phyloP scores from a whole-genome alignment of 2,797 vertebrate genomes.

The Notamacropus eugenii region DNA sequence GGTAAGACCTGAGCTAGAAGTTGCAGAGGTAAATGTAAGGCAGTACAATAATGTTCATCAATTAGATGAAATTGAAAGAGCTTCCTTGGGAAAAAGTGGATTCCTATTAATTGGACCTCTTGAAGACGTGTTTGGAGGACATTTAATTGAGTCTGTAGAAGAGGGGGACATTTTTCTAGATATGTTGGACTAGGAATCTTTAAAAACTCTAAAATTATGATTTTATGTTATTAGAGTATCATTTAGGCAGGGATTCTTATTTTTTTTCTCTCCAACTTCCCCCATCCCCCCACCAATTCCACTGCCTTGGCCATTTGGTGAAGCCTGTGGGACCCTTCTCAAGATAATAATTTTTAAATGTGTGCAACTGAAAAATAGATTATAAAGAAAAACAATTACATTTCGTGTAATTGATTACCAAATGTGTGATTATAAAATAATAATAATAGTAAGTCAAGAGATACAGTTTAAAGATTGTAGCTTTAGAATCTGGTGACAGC shows the following conservation, averaged over 20 bases:
- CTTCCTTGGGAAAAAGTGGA: no score
- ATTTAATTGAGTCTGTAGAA: no score
- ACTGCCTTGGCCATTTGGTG: not conserved
- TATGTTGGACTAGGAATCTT: no score
- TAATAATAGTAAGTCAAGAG: not conserved
- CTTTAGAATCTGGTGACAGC: not conserved
- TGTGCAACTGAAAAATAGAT: not conserved
- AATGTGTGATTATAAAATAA: not conserved
- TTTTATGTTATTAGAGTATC: not conserved
- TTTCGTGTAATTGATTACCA: not conserved
- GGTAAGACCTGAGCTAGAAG: no score
- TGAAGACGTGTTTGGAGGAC: no score
- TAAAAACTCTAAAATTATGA: not conserved
- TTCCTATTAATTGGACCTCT: no score
- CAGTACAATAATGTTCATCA: no score
- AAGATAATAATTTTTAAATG: not conserved
- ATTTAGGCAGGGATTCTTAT: not conserved
- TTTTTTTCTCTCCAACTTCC: not conserved
- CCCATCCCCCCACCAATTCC: no score
- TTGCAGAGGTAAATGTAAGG: no score
- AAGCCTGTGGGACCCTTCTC: not conserved
- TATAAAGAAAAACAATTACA: not conserved
- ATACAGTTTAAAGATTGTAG: not conserved
- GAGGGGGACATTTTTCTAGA: no score
- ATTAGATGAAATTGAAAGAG: no score